These are phyloP conservation scores for Bombus confusus DNA, from an alignment of 1,140 invertebrate species.

Conservation along the genomic window DNA sequence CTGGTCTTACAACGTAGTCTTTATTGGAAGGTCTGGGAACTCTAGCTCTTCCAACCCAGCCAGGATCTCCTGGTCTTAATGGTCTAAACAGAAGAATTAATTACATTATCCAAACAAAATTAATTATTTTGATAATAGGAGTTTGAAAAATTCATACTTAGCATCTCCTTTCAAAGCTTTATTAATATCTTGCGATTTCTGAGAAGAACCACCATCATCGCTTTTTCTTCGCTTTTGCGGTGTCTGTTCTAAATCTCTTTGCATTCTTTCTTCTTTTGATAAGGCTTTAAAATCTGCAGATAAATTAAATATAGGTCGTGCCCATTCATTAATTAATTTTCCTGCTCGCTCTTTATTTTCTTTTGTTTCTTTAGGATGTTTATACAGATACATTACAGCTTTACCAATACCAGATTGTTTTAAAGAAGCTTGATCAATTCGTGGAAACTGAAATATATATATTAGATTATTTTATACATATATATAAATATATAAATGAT, in stretches of 20 bases:
- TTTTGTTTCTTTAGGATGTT: constrained; percentile 98
- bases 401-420: constrained; percentile 98
- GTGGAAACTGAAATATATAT: constrained; percentile 89
- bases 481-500: neutral
- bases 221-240: constrained; percentile 86
- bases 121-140: neutral
- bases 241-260: constrained; percentile 95
- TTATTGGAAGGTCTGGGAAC: constrained; percentile 97
- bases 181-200: constrained; percentile 84
- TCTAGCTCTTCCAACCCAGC: constrained; percentile 96
- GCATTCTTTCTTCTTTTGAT: constrained; percentile 92
- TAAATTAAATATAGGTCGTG: constrained; percentile 97
- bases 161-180: constrained; percentile 85
- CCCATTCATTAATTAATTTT: constrained; percentile 98
- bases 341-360: constrained; percentile 95
- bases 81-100: constrained; percentile 75
- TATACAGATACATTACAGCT: constrained; percentile 99
- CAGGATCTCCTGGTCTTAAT: constrained; percentile 95
- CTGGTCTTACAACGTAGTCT: constrained; percentile 97
- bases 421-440: constrained; percentile 93
- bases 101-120: neutral
- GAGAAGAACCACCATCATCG: constrained; percentile 78
- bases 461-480: neutral
- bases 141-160: constrained; percentile 80
- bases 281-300: constrained; percentile 97